Base-by-base conservation (phyloP, 2,797 vertebrate species). In the Coranthus polyacanthus region DNA sequence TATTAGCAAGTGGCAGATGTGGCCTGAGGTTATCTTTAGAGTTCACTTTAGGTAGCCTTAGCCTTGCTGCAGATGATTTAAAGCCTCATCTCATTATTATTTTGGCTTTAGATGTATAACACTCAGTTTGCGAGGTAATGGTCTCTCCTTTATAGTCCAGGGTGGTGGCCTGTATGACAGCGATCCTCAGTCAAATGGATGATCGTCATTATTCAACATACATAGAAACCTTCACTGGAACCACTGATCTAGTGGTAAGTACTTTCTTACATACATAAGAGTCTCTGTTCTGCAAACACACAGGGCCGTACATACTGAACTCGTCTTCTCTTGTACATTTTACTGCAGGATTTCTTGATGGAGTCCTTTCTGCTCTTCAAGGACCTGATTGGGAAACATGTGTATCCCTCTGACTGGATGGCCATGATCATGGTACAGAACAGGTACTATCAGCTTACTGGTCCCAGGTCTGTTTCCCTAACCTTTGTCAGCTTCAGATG, bases 341-440 rank as follows among this genome's bases (percentile, higher is more conserved):
- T 47, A 0, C 88, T 91, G 3, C 78, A 99, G 98, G 97, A 98
- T 89, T 98, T 98, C 89, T 65, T 99, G 85, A 99, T 99, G 97
- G 97, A 98, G 88, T 97, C 97, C 0, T 98, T 98, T 90, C 92
- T 98, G 36, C 94, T 98, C 90, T 98, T 99, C 86, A 98, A 94
- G 85, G 97, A 98, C 59, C 94, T 98, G 64, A 98, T 98, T 52
- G 95, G 96, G 64, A 97, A 97, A 81, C 97, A 97, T 0, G 98
- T 98, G 69, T 98, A 98, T 63, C 96, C 96, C 0, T 94, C 92
- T 0, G 97, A 98, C 80, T 99, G 98, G 98, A 96, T 98, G 93
- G 96, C 96, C 6, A 99, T 98, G 97, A 98, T 97, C 85, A 97
- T 99, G 97, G 96, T 97, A 44, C 98, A 99, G 89, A 99, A 99